Percentiles rank a stretch among this genome's conserved stretches.
Conservation (phyloP, 2,797 vertebrate species). For the Oryzias dopingdopingensis region DNA sequence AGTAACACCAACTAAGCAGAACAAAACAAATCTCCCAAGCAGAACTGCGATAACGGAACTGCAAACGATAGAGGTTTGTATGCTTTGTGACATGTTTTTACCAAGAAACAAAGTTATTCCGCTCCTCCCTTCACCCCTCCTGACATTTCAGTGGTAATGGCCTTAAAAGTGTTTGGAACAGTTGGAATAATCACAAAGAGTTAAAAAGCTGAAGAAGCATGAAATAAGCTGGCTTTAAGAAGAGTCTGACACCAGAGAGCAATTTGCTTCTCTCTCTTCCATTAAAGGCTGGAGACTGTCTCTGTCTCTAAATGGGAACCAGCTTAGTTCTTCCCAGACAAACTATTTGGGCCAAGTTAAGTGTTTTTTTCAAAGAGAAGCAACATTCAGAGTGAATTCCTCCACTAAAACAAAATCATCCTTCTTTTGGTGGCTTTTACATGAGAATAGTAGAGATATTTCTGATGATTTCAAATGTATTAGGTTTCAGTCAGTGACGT, state of each 20-base stretch:
- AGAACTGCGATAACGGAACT: slow-evolving; percentile 22
- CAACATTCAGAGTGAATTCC: slow-evolving; percentile 55
- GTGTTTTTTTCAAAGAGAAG: slow-evolving; percentile 49
- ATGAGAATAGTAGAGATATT: slow-evolving; percentile 58
- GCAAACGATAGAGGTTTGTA: not conserved
- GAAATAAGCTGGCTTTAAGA: slow-evolving; percentile 62
- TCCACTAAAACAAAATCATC: slow-evolving; percentile 33
- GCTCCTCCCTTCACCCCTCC: slow-evolving; percentile 46
- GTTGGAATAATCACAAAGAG: slow-evolving; percentile 65
- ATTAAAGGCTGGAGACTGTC: slow-evolving; percentile 68
- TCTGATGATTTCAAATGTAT: slow-evolving; percentile 49
- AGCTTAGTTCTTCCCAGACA: slow-evolving; percentile 66
- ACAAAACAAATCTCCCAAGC: slow-evolving; percentile 32
- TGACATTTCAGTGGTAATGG: slow-evolving; percentile 51
- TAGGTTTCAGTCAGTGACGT: slow-evolving; percentile 36
- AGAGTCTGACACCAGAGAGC: slow-evolving; percentile 68
- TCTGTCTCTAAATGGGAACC: slow-evolving; percentile 68
- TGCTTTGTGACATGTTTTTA: slow-evolving; percentile 37
- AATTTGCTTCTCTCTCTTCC: slow-evolving; percentile 69
- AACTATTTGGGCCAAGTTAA: slow-evolving; percentile 60
- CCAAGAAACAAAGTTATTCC: slow-evolving; percentile 31
- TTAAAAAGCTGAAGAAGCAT: slow-evolving; percentile 53
- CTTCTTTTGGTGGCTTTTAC: slow-evolving; percentile 50
- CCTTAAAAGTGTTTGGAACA: slow-evolving; percentile 63
- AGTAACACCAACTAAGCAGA: slow-evolving; percentile 22